Base-by-base conservation (phyloP, 2,888 invertebrate genomes). In the Bibio marci region DNA sequence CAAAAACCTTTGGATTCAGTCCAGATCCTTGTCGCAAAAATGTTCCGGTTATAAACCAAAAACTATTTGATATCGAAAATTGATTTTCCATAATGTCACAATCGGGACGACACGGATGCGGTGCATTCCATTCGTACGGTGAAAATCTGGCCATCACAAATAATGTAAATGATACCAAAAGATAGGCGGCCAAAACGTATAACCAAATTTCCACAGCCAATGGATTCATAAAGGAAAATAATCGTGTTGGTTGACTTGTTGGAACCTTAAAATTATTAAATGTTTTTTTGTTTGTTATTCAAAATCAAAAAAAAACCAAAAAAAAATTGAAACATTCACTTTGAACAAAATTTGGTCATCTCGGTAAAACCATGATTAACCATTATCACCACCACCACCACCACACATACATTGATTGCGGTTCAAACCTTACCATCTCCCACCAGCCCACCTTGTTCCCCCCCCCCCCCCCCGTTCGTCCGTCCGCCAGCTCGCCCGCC, bases 91-190 rank as follows among this genome's bases (percentile, higher is more conserved):
- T 72, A 45, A 86, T 72, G 60, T 90, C 87, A 34, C 78, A 78
- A 53, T 83, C 80, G 47, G 78, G 78, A 14, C 80, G 74, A 52
- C 83, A 83, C 2, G 82, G 78, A 53, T 83, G 76, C 6, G 76
- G 76, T 57, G 79, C 79, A 51, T 85, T 79, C 88, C 90, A 90
- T 62, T 95, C 95, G 60, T 92, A 92, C 2, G 97, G 97, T 25
- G 88, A 90, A 64, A 97, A 95, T 46, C 94, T 69, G 7, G 95
- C 95, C 74, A 97, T 85, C 39, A 97, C 86, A 63, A 94, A 95
- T 49, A 97, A 70, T 1, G 90, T 88, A 59, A 88, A 85, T 18
- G 87, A 86, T 45, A 95, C 94, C 48, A 94, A 71, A 48, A 94
- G 72, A 63, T 95, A 97, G 13, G 94, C 92, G 17, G 88, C 87